Evolutionary conservation across 1,140 invertebrate genomes (phyloP).

Genomic region (Zaprionus ornatus): DNA sequence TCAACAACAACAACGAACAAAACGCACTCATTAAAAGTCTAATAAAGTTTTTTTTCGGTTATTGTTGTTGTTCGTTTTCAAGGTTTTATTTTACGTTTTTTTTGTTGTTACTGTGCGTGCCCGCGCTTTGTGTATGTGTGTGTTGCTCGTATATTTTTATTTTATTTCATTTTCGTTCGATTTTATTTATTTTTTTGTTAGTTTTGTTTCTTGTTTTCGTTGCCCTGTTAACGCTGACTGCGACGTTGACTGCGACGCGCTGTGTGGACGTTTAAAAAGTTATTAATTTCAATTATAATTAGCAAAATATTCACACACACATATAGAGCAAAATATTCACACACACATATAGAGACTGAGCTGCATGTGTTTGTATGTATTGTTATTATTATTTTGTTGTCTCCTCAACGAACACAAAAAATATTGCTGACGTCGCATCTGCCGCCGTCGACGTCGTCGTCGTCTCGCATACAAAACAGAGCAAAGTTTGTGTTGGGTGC

Average conservation of each 20-base stretch:
- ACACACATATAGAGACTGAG: background rate
- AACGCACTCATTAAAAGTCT: constrained; percentile 57
- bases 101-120: constrained; percentile 35
- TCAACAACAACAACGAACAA: constrained; percentile 34
- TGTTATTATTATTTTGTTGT: constrained; percentile 58
- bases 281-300: constrained; percentile 55
- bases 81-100: constrained; percentile 45
- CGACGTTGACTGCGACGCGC: constrained; percentile 1
- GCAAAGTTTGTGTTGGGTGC: constrained; percentile 9
- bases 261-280: constrained; percentile 36
- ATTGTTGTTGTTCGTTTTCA: constrained; percentile 46
- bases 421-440: constrained; percentile 77
- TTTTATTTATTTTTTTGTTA: constrained; percentile 37
- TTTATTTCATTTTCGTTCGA: constrained; percentile 52
- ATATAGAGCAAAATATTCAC: constrained; percentile 36
- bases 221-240: constrained; percentile 19
- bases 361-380: constrained; percentile 20
- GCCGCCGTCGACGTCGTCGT: constrained; percentile 45
- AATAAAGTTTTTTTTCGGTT: constrained; percentile 50
- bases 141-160: constrained; percentile 43
- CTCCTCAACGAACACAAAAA: constrained; percentile 54
- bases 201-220: constrained; percentile 21
- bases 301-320: constrained; percentile 36
- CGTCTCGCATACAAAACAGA: constrained; percentile 45
- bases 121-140: background rate